These are phyloP conservation scores for Crypturellus tataupa DNA, from an alignment of 2,797 vertebrate species.

Conservation along the genomic window DNA sequence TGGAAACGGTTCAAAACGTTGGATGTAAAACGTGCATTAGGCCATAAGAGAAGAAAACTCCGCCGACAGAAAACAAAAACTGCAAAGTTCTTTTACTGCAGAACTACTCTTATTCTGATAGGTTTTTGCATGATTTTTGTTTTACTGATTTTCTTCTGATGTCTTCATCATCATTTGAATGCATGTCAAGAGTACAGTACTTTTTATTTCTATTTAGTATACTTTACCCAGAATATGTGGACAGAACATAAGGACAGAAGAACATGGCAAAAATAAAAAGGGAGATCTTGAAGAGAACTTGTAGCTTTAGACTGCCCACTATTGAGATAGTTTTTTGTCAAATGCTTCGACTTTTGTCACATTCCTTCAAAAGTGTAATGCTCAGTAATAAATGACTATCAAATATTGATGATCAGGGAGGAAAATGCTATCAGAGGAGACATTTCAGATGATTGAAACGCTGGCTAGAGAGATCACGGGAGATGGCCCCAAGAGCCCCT, in stretches of 20 bases:
- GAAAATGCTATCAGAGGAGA: background rate
- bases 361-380: fast-evolving
- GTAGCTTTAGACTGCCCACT: background rate
- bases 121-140: background rate
- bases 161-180: background rate
- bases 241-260: background rate
- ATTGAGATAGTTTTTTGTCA: background rate
- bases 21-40: slow-evolving; percentile 4
- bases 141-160: background rate
- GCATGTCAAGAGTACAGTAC: background rate
- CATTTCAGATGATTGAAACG: background rate
- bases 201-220: background rate
- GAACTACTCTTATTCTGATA: background rate
- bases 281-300: fast-evolving
- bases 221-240: background rate
- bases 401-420: background rate
- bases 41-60: slow-evolving; percentile 1
- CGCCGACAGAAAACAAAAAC: slow-evolving; percentile 32
- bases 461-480: background rate
- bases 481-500: background rate
- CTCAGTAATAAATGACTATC: background rate
- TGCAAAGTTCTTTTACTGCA: background rate
- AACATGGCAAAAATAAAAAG: background rate
- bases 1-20: slow-evolving; percentile 49
- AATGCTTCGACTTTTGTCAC: fast-evolving